These are phyloP conservation scores for Stegana nigrithorax DNA, from an alignment of 2,888 invertebrate genomes.

Conservation along the genomic window DNA sequence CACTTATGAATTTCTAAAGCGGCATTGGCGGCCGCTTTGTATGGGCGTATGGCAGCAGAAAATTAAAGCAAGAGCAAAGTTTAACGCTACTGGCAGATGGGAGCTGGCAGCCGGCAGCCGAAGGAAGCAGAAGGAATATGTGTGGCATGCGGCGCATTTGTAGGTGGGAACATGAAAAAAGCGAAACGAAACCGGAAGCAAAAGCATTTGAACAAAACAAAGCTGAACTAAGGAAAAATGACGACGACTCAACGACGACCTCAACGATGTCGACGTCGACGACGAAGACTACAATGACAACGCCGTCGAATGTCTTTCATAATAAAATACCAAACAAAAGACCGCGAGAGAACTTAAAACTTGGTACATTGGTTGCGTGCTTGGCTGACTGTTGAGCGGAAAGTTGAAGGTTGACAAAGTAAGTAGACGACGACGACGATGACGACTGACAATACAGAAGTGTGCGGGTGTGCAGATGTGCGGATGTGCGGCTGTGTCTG, in stretches of 20 bases:
- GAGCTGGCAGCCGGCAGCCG: too few relatives aligned
- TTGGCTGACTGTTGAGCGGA: background rate
- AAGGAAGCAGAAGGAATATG: background rate
- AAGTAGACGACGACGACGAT: background rate
- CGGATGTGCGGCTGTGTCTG: too few relatives aligned
- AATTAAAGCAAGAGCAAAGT: slow-evolving; percentile 47
- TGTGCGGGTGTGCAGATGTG: too few relatives aligned
- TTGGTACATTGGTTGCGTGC: too few relatives aligned
- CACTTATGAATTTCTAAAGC: slow-evolving; percentile 17
- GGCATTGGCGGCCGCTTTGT: too few relatives aligned
- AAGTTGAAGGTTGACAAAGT: slow-evolving; percentile 8
- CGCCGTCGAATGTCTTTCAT: background rate
- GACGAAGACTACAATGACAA: too few relatives aligned
- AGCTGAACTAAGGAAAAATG: background rate
- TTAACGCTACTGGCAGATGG: too few relatives aligned
- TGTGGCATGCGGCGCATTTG: background rate
- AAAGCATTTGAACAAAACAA: slow-evolving; percentile 5
- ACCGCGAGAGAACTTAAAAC: slow-evolving; percentile 11
- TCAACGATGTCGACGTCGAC: too few relatives aligned
- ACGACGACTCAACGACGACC: slow-evolving; percentile 3
- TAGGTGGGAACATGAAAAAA: background rate
- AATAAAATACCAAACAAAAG: slow-evolving; percentile 19
- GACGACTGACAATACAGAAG: too few relatives aligned
- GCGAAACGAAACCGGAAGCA: slow-evolving; percentile 21
- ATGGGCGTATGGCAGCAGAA: slow-evolving; percentile 18